Conservation (phyloP, 2,113 vertebrate genomes). For the Holacanthus passer region DNA sequence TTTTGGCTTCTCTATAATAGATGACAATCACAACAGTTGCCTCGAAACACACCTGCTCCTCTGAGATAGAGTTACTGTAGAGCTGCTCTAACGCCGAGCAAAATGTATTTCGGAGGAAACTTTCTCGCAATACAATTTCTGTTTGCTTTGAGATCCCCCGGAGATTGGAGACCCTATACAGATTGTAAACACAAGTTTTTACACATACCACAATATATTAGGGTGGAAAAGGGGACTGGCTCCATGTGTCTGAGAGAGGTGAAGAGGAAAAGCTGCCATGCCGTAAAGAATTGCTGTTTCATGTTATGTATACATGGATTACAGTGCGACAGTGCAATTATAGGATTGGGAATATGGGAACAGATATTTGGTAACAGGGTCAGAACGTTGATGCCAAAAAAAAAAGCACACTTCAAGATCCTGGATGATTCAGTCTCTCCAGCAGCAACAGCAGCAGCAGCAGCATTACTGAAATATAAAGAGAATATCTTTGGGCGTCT, state of each 20-base stretch:
- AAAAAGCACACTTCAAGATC: conserved; percentile 4
- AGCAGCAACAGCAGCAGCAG: neutral
- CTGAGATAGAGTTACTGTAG: conserved; percentile 65
- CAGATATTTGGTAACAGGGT: neutral
- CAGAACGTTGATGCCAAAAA: neutral
- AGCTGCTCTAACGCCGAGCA: conserved; percentile 31
- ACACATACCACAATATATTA: conserved; percentile 38
- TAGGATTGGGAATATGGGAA: neutral
- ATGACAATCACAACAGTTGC: conserved; percentile 76
- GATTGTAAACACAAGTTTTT: conserved; percentile 50
- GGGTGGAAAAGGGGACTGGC: neutral
- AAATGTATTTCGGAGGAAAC: conserved; percentile 58
- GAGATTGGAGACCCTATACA: conserved; percentile 54
- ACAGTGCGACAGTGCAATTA: neutral
- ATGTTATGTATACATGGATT: neutral
- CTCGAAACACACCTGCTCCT: conserved; percentile 73
- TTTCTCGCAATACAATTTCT: conserved; percentile 58
- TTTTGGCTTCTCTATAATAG: conserved; percentile 75
- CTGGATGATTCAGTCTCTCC: neutral
- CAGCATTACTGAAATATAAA: conserved; percentile 1
- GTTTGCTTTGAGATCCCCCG: conserved; percentile 53
- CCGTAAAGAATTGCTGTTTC: neutral
- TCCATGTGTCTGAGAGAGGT: neutral
- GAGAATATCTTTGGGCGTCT: conserved; percentile 3
- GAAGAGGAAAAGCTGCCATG: neutral